Conservation (phyloP, 2,113 vertebrate genomes). For the Dipodomys spectabilis region DNA sequence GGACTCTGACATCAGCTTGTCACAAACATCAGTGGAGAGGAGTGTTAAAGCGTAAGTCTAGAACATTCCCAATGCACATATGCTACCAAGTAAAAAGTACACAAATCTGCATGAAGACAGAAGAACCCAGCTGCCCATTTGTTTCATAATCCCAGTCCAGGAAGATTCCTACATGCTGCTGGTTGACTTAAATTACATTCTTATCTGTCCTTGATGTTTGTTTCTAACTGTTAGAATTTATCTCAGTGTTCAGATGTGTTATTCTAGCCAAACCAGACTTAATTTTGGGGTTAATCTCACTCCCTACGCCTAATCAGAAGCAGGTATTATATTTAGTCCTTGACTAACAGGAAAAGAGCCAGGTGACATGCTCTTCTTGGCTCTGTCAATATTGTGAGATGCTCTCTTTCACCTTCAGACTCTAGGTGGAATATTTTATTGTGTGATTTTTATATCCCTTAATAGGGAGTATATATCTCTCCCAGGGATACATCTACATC, state of each 20-base stretch:
- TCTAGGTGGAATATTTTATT: slow-evolving; percentile 36
- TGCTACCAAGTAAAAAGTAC: not conserved
- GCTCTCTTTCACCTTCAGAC: slow-evolving; percentile 44
- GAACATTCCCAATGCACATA: not conserved
- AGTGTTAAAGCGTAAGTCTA: not conserved
- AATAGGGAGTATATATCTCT: slow-evolving; percentile 57
- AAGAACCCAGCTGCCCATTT: not conserved
- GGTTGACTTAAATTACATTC: slow-evolving; percentile 25
- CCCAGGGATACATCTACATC: slow-evolving; percentile 48
- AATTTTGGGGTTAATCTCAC: slow-evolving; percentile 52
- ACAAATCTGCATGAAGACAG: not conserved
- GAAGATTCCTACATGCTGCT: not conserved
- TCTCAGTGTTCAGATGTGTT: slow-evolving; percentile 57
- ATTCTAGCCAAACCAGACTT: slow-evolving; percentile 56
- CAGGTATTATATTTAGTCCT: slow-evolving; percentile 36
- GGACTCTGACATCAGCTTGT: not conserved
- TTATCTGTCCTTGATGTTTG: slow-evolving; percentile 53
- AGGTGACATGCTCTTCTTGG: not conserved
- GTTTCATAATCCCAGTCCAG: not conserved
- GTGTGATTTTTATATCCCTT: slow-evolving; percentile 41
- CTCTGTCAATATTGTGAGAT: not conserved
- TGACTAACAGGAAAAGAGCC: slow-evolving; percentile 13
- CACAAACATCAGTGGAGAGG: not conserved
- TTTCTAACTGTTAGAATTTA: slow-evolving; percentile 58
- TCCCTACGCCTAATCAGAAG: slow-evolving; percentile 23